Evolutionary conservation across 2,888 invertebrate species (phyloP), one percentile per base, ranked within the genome.

Genomic region (Drosophila mimica): DNA sequence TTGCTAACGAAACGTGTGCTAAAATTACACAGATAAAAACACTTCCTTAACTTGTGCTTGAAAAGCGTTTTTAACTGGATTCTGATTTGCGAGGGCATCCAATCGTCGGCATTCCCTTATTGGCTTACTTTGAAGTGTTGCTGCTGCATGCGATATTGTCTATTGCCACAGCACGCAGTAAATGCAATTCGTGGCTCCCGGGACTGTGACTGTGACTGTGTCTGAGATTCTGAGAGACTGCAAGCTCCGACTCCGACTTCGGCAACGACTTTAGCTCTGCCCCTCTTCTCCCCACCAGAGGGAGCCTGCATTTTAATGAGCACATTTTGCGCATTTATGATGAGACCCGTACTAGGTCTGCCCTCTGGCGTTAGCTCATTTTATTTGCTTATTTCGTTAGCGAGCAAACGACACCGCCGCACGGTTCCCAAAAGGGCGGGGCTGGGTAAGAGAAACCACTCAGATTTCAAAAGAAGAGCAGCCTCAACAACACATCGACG

Each of bases 241-340:
- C 13, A 17, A 54, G 34, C 70, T 66, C 6, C 46, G 20, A 58
- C 61, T 40, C n/a, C 30, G n/a, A 52, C 58, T 53, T 38, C 43
- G 56, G 36, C 61, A 38, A 38, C 43, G 33, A 64, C 79, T 64
- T 30, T 15, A 36, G 59, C 54, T 59, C 56, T 30, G n/a, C 30
- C 30, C 15, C 31, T 20, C 31, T 15, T 20, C 40, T 43, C 31
- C 43, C 43, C 57, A 43, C 4, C 4, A 15, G n/a, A 52, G 60
- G 59, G 20, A 51, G 54, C 81, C 75, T 87, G 89, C 88, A 87
- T 87, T 89, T 87, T 87, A 87, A 87, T 89, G 88, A 87, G 87
- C 90, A 81, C 86, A 88, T 82, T 82, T 89, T 78, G 86, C 85
- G 86, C 86, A 86, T 86, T 87, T 86, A 83, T 86, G 82, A 86